Conservation (phyloP, 2,888 invertebrate species). For the Empis livida region DNA sequence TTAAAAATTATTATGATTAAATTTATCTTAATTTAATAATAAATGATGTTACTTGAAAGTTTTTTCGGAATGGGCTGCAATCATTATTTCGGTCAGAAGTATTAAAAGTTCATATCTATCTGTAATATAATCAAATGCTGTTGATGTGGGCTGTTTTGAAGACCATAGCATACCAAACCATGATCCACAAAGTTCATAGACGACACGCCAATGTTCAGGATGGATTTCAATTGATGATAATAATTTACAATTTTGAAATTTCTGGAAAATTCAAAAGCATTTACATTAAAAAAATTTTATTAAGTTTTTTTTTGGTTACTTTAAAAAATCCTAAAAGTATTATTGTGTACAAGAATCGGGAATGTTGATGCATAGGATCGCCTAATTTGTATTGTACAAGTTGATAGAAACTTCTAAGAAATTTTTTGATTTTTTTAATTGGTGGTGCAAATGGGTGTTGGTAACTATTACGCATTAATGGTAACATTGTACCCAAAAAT, state of each 20-base stretch:
- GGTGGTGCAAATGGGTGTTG: conserved; percentile 15
- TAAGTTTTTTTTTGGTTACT: conserved; percentile 13
- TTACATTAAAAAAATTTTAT: not conserved
- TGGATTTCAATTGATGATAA: conserved; percentile 13
- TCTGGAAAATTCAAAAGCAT: conserved; percentile 15
- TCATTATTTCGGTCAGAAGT: conserved; percentile 20
- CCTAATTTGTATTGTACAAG: conserved; percentile 15
- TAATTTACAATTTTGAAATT: conserved; percentile 17
- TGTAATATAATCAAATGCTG: conserved; percentile 7
- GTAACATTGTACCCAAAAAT: conserved; percentile 21
- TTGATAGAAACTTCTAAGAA: conserved; percentile 21
- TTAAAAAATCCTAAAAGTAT: conserved; percentile 22
- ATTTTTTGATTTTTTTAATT: conserved; percentile 16
- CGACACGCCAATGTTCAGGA: conserved; percentile 17
- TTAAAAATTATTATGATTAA: not conserved
- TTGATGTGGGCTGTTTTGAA: conserved; percentile 8
- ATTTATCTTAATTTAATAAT: not conserved
- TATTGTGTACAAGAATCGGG: conserved; percentile 20
- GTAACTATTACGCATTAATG: conserved; percentile 16
- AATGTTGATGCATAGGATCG: conserved; percentile 12
- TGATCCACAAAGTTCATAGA: conserved; percentile 19
- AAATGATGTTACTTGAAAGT: conserved; percentile 17
- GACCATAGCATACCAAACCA: conserved; percentile 20
- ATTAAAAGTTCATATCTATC: conserved; percentile 19
- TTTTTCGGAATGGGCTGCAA: conserved; percentile 15